Evolutionary conservation across 2,113 vertebrate genomes (phyloP).

Genomic region (Nothocercus julius): DNA sequence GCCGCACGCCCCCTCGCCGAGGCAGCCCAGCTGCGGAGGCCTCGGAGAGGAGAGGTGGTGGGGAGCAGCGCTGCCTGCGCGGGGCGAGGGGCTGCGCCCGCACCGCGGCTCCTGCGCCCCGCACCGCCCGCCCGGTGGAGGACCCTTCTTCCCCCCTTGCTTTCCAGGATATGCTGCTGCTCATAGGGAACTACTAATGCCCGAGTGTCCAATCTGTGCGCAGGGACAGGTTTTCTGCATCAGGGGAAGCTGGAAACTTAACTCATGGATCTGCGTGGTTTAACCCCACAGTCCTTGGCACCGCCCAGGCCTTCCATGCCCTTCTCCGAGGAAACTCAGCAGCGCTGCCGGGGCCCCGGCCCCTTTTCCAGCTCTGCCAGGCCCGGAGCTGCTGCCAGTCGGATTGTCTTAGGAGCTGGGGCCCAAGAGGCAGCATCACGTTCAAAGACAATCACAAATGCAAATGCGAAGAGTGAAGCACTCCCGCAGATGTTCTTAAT

Average conservation of each 20-base stretch:
- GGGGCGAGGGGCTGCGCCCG: not conserved
- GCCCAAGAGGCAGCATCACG: not conserved
- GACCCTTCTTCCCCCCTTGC: not conserved
- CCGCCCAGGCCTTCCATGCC: too few species aligned
- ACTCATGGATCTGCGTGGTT: rapidly evolving
- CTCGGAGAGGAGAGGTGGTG: rapidly evolving
- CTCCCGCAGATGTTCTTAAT: slow-evolving; percentile 42
- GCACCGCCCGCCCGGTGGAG: not conserved
- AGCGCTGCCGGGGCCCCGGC: too few species aligned
- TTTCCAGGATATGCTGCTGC: not conserved
- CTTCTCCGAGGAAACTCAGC: too few species aligned
- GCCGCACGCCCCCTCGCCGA: rapidly evolving
- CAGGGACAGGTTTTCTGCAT: rapidly evolving
- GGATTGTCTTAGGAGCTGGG: rapidly evolving
- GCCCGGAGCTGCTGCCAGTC: too few species aligned
- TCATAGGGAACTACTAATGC: not conserved
- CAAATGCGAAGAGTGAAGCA: not conserved
- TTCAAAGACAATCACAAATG: not conserved
- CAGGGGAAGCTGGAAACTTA: not conserved
- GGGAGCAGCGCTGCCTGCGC: not conserved
- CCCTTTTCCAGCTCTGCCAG: not conserved
- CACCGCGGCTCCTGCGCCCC: not conserved
- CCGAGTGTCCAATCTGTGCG: rapidly evolving
- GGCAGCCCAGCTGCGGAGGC: not conserved
- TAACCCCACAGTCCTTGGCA: not conserved